These are phyloP conservation scores for Nerophis lumbriciformis DNA, from an alignment of 2,113 vertebrate species.

Conservation along the genomic window DNA sequence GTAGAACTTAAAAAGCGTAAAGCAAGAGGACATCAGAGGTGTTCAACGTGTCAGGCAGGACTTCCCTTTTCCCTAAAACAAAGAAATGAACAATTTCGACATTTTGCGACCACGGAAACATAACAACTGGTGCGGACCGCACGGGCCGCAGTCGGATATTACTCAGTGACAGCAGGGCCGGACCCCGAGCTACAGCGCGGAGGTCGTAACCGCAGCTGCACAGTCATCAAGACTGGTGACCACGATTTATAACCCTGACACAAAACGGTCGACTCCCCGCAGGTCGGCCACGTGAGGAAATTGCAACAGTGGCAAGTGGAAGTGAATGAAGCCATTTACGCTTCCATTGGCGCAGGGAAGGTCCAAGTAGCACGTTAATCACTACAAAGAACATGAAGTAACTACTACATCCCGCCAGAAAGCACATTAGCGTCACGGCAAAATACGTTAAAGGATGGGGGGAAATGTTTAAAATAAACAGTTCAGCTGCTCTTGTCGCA, in stretches of 20 bases:
- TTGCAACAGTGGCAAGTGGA: constrained; percentile 49
- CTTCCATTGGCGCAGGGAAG: constrained; percentile 5
- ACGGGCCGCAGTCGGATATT: constrained; percentile 44
- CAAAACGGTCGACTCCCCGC: constrained; percentile 60
- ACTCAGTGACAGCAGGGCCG: constrained; percentile 56
- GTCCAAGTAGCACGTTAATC: constrained; percentile 8
- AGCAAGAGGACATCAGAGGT: constrained; percentile 1
- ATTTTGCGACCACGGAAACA: constrained; percentile 31
- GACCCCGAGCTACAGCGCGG: constrained; percentile 27
- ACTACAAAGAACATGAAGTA: not conserved
- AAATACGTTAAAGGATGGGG: not conserved
- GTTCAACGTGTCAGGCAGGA: constrained; percentile 44
- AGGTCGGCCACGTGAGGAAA: constrained; percentile 58
- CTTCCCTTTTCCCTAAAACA: constrained; percentile 41
- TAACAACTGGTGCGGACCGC: constrained; percentile 32
- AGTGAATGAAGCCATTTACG: constrained; percentile 32
- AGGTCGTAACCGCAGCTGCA: constrained; percentile 59
- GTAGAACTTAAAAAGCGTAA: no score
- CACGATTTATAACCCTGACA: constrained; percentile 60
- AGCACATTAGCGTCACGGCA: not conserved
- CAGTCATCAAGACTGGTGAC: constrained; percentile 59
- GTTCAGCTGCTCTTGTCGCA: not conserved
- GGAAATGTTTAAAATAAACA: not conserved
- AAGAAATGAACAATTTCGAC: constrained; percentile 49
- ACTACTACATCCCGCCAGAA: no score